Evolutionary conservation across 2,797 vertebrate genomes (phyloP).

Genomic region (Oreonectes daqikongensis): DNA sequence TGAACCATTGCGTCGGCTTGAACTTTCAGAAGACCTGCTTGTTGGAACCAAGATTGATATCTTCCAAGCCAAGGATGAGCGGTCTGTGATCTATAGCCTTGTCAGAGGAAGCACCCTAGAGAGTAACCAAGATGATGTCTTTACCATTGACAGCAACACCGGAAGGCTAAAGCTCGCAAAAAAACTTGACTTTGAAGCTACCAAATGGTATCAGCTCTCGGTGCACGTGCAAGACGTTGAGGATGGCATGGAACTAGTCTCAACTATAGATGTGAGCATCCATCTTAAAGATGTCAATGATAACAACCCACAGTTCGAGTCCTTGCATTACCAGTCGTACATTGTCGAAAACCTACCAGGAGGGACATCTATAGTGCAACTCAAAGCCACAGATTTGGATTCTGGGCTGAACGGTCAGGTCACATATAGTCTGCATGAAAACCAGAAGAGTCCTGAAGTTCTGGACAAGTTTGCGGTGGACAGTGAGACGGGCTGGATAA

Average conservation of each 20-base stretch:
- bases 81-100: conserved; percentile 74
- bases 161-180: conserved; percentile 82
- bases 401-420: conserved; percentile 81
- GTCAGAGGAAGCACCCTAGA: conserved; percentile 80
- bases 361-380: conserved; percentile 79
- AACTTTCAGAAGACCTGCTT: conserved; percentile 76
- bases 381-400: conserved; percentile 81
- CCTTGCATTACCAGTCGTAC: conserved; percentile 79
- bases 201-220: conserved; percentile 82
- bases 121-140: conserved; percentile 80
- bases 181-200: conserved; percentile 81
- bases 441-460: conserved; percentile 71
- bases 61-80: conserved; percentile 73
- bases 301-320: conserved; percentile 81
- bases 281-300: conserved; percentile 85
- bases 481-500: conserved; percentile 83
- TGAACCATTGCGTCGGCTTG: conserved; percentile 78
- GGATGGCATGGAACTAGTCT: conserved; percentile 71
- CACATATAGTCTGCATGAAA: conserved; percentile 77
- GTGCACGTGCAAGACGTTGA: conserved; percentile 69
- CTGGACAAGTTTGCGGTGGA: conserved; percentile 80
- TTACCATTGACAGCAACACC: conserved; percentile 78
- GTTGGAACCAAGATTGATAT: conserved; percentile 80
- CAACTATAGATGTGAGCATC: conserved; percentile 79
- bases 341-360: conserved; percentile 81